Conservation (phyloP, 2,888 invertebrate species). For the Scelioninae gen. 1 region DNA sequence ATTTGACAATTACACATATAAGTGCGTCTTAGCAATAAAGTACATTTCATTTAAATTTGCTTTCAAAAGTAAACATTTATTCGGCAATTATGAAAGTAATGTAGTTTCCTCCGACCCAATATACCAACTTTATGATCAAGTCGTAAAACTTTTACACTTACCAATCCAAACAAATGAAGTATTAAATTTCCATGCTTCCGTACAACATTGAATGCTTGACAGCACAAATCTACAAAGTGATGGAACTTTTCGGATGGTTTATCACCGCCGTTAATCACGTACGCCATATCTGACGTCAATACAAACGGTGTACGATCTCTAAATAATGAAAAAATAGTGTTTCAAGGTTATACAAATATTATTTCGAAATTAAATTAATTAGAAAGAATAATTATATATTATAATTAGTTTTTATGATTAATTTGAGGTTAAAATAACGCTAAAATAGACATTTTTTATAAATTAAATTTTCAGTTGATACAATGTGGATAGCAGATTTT, state of each 20-base stretch:
- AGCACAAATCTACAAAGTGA: slow-evolving; percentile 99
- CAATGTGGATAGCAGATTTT: too few relatives aligned
- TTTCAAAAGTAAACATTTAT: not conserved
- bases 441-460: too few relatives aligned
- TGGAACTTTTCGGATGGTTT: slow-evolving; percentile 97
- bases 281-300: slow-evolving; percentile 99
- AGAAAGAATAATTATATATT: too few relatives aligned
- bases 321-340: slow-evolving; percentile 4
- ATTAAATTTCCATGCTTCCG: slow-evolving; percentile 95
- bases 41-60: slow-evolving; percentile 5
- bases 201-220: slow-evolving; percentile 98
- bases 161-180: slow-evolving; percentile 95
- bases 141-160: slow-evolving; percentile 84
- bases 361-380: too few relatives aligned
- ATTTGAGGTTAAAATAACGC: too few relatives aligned
- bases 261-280: slow-evolving; percentile 99
- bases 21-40: not conserved
- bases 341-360: not conserved
- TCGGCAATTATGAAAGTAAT: not conserved
- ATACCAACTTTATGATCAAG: slow-evolving; percentile 8
- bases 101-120: not conserved
- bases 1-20: not conserved
- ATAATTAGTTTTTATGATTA: too few relatives aligned
- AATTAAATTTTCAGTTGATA: too few relatives aligned
- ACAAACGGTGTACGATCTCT: slow-evolving; percentile 99